Evolutionary conservation across 2,888 invertebrate species (phyloP), one percentile per base, ranked within the genome.

Genomic region (Ornithoptera alexandrae): DNA sequence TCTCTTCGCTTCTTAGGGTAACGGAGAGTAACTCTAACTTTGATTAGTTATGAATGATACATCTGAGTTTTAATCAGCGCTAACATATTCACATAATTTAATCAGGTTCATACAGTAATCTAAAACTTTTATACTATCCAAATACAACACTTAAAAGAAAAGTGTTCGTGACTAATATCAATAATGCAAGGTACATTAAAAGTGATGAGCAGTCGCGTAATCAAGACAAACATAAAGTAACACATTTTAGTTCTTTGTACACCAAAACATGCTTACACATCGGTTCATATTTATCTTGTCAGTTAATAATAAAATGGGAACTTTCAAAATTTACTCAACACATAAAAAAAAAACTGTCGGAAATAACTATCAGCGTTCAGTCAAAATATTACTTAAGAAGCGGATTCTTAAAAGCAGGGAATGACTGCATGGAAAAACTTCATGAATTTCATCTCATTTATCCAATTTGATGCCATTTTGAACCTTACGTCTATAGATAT

Each of bases 381-480:
- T 65, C 65, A 62, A 67, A 67, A 68, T 71, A 71, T 71, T 71
- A 61, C 67, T 67, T 36, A 58, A 65, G 67, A 61, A 71, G 20
- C 61, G 64, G 57, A 71, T 67, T 71, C 62, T 71, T 71, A 67
- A 71, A 71, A 71, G 70, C 70, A 67, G 61, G 39, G 46, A 65
- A 60, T 42, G 63, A 65, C 20, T 70, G 70, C 64, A 67, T 67
- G 42, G 53, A 46, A 57, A 58, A 56, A 46, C 62, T 20, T 63
- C 22, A 60, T 36, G 60, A 36, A 65, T 56, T 63, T 58, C n/a
- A 20, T 42, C 18, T 58, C 18, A 17, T 67, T 50, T 63, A 65
- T 15, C 57, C 57, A 65, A 22, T 62, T 36, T 12, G 10, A 20
- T 53, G 22, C 6, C 58, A 71, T 61, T 71, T 62, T 62, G 57